Base-by-base conservation (phyloP, 2,113 vertebrate genomes). In the Heterochromis multidens region DNA sequence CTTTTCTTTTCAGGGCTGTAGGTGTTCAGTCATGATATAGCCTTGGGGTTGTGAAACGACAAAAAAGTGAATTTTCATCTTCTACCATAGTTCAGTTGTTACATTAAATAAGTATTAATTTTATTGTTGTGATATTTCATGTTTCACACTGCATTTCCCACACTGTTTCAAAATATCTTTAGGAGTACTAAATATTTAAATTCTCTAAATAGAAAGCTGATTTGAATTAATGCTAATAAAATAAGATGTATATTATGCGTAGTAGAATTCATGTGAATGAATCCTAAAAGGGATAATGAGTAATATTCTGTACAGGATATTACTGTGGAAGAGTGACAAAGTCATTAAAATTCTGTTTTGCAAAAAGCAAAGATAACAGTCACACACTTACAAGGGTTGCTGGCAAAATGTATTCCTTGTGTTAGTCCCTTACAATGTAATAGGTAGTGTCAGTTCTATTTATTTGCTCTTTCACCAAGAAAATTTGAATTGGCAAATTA, bases 1-100 rank as follows among this genome's bases (percentile, higher is more conserved):
- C 16, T 87, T 85, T 79, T 84, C 56, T 33, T 40, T 77, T 43
- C 29, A 43, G 35, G 52, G 72, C 79, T 86, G 82, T 87, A 89
- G 88, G 91, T 93, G 91, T 91, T 88, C 77, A 57, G 67, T 74
- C 29, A 61, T 74, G 88, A 93, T 92, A 89, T 58, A 3, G 63
- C 88, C 80, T 59, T 3, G 17, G 59, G 88, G 57, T 49, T 58
- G 52, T 82, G 60, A 83, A 77, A 82, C 88, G 52, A 83, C 12
- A 70, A 58, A n/a, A 62, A 89, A 67, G 25, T 1, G 1, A 67
- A 59, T 78, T 87, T 83, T 79, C 23, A 89, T 82, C 25, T 72
- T 62, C 21, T 35, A 49, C 14, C 60, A 35, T 25, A 8, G n/a
- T 85, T 77, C 12, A 86, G 63, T 37, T 52, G 62, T 23, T 70